Evolutionary conservation across 2,888 invertebrate species (phyloP), one percentile per base, ranked within the genome.

Genomic region (Drosophila prolongata): DNA sequence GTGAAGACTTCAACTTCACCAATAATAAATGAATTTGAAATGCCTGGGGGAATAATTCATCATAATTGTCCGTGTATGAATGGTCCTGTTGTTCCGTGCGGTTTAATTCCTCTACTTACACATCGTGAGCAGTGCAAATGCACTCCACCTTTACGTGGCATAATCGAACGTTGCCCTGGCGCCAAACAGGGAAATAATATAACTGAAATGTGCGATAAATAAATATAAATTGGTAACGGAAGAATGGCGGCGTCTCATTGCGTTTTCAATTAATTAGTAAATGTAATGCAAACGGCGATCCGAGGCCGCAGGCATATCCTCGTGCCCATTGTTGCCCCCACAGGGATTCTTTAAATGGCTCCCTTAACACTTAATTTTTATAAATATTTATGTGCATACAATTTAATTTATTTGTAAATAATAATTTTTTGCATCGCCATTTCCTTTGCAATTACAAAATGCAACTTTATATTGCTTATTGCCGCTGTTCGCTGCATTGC

Each of bases 361-460:
- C 87, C 77, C 89, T 79, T 54, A 80, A 77, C 89, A 87, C 84
- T 85, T 88, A 80, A 88, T 88, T 87, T 85, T 85, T 85, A 85
- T 87, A 89, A 85, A 89, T 85, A 89, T 85, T 85, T 85, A 85
- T 77, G 77, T 68, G 79, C 73, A 77, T 73, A 76, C 79, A 84
- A 79, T 85, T 84, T 88, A 87, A 85, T 89, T 85, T 89, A 84
- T 83, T 87, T 87, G 85, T 60, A 61, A 60, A 74, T 76, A 75
- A 49, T 43, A 46, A 35, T 71, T 78, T 83, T 76, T 81, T 76
- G 27, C 58, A 53, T 40, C 40, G 40, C 53, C 52, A 52, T 59
- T 76, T 86, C 76, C 72, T 61, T 78, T 68, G 54, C 58, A 19
- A 34, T 43, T 30, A 35, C 10, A 42, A 69, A 81, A 84, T 69